phyloP scores from a whole-genome alignment of 2,888 invertebrate species.

The Epinotia nisella region DNA sequence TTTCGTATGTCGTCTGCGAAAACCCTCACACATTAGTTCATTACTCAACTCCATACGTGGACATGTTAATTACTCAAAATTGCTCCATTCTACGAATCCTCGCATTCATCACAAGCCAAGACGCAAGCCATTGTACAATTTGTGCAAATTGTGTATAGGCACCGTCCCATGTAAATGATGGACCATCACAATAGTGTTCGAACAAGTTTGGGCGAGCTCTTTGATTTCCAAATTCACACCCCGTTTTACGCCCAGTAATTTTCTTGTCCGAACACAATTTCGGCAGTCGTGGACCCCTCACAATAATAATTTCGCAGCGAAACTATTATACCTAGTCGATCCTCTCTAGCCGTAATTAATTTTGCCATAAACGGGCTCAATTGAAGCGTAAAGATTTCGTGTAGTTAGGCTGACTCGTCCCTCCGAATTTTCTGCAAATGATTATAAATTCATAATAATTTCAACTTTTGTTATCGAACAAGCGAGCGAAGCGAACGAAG shows the following conservation, averaged over 20 bases:
- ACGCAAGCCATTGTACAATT: constrained; percentile 62
- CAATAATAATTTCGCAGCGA: constrained; percentile 82
- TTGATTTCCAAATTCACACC: constrained; percentile 83
- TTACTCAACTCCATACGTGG: constrained; percentile 30
- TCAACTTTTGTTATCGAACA: constrained; percentile 63
- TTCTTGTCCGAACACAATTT: constrained; percentile 85
- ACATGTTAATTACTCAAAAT: constrained; percentile 41
- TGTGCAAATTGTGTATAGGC: constrained; percentile 70
- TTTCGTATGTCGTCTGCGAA: constrained; percentile 5
- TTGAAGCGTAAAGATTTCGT: constrained; percentile 83
- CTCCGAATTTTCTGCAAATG: constrained; percentile 68
- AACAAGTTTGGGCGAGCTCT: constrained; percentile 75
- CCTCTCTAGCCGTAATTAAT: constrained; percentile 83
- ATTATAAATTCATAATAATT: constrained; percentile 68
- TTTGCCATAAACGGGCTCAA: constrained; percentile 82
- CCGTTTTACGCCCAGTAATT: constrained; percentile 84
- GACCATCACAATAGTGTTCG: constrained; percentile 73
- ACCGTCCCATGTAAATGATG: constrained; percentile 80
- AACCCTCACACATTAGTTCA: constrained; percentile 13
- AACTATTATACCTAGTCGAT: constrained; percentile 84
- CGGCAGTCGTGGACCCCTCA: constrained; percentile 72
- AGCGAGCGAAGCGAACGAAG: no score
- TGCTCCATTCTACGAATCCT: constrained; percentile 48
- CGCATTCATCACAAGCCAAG: constrained; percentile 61
- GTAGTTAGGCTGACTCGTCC: constrained; percentile 72